A percentile compares a stretch with the other conserved stretches of the same genome.
These are phyloP conservation scores for Pelvicachromis taeniatus DNA, from an alignment of 2,113 vertebrate genomes.

Conservation along the genomic window DNA sequence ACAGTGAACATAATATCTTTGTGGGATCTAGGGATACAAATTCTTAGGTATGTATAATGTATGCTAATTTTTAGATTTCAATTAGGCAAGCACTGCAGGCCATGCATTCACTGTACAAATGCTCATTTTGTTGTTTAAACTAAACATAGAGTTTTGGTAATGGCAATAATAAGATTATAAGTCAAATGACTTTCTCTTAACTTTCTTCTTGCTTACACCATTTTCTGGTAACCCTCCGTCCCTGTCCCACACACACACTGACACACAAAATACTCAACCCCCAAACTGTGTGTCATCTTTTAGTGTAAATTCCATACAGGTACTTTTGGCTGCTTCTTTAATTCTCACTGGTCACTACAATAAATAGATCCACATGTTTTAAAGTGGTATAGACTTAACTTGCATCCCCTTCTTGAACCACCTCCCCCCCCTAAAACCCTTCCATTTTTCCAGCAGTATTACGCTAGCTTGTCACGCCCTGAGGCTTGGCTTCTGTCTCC, in stretches of 20 bases:
- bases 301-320: background rate
- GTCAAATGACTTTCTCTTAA: background rate
- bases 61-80: background rate
- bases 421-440: background rate
- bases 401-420: background rate
- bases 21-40: background rate
- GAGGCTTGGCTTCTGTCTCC: background rate
- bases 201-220: background rate
- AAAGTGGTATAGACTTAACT: background rate
- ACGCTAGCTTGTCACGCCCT: background rate
- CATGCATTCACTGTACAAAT: background rate
- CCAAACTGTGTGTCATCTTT: background rate
- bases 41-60: background rate
- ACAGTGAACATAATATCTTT: too few relatives aligned
- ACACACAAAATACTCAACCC: background rate
- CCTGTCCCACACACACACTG: background rate
- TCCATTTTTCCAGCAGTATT: background rate
- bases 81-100: background rate
- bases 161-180: background rate
- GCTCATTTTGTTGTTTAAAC: background rate
- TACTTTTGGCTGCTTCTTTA: background rate
- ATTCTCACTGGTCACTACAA: background rate
- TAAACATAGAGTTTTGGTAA: background rate
- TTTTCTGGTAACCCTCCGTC: background rate
- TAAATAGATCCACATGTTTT: background rate